Conservation (phyloP, 2,888 invertebrate species). For the Gortyna flavago region DNA sequence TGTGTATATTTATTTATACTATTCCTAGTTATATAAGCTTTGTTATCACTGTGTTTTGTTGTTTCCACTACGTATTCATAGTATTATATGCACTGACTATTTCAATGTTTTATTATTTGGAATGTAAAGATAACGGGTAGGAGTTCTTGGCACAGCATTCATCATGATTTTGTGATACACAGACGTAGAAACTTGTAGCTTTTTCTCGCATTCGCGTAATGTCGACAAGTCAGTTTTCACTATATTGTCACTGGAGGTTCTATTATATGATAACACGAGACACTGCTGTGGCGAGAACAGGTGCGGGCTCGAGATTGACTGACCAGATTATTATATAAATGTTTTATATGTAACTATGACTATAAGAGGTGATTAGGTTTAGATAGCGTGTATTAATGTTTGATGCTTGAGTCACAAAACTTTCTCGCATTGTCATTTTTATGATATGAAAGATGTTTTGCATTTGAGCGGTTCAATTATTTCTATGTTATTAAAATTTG, state of each 20-base stretch:
- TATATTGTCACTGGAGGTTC: constrained; percentile 52
- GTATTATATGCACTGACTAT: constrained; percentile 63
- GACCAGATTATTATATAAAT: constrained; percentile 84
- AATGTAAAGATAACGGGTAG: constrained; percentile 68
- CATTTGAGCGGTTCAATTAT: constrained; percentile 49
- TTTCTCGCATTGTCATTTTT: constrained; percentile 72
- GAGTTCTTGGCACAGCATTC: constrained; percentile 81
- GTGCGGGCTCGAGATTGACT: constrained; percentile 82
- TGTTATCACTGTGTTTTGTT: constrained; percentile 70
- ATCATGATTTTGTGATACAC: constrained; percentile 42
- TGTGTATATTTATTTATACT: constrained; percentile 67
- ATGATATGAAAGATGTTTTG: constrained; percentile 61
- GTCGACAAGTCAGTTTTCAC: constrained; percentile 53
- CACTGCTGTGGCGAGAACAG: constrained; percentile 83
- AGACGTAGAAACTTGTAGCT: constrained; percentile 37
- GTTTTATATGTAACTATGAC: constrained; percentile 81
- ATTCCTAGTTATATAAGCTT: constrained; percentile 64
- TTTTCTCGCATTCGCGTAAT: constrained; percentile 34
- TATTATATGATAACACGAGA: constrained; percentile 53
- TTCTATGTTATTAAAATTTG: constrained; percentile 30
- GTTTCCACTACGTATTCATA: constrained; percentile 61
- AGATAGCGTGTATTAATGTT: constrained; percentile 82
- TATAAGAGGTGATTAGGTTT: constrained; percentile 77
- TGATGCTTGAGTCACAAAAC: constrained; percentile 78
- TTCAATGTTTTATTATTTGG: constrained; percentile 72